phyloP scores from a whole-genome alignment of 2,113 vertebrate species.

The Nesogale talazaci region DNA sequence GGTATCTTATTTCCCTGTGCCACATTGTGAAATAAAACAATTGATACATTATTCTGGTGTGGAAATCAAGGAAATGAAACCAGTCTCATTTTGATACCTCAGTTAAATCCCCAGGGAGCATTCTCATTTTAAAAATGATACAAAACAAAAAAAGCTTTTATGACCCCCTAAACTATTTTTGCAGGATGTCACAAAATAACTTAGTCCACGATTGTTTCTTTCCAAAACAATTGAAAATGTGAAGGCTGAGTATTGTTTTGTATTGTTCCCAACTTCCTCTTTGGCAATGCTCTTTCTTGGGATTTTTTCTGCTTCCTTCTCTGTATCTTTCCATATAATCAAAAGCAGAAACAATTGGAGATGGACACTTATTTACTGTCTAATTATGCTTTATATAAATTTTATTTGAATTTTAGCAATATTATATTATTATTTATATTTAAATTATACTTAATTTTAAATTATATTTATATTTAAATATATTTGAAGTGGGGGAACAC shows the following conservation, averaged over 20 bases:
- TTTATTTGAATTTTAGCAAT: conserved; percentile 2
- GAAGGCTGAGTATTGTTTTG: not conserved
- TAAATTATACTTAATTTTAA: too few relatives aligned
- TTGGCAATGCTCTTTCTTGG: not conserved
- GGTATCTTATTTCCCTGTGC: not conserved
- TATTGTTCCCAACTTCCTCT: not conserved
- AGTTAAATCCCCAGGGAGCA: not conserved
- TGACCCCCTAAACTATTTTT: not conserved
- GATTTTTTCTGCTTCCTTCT: not conserved
- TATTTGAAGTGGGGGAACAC: too few relatives aligned
- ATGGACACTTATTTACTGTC: conserved; percentile 15
- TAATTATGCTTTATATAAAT: conserved; percentile 6
- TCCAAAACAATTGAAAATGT: not conserved
- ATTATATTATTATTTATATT: too few relatives aligned
- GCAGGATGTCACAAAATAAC: not conserved
- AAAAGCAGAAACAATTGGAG: not conserved
- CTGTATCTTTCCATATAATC: not conserved
- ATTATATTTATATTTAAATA: too few relatives aligned
- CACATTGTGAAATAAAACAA: conserved; percentile 7
- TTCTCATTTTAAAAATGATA: not conserved
- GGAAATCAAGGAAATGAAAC: conserved; percentile 36
- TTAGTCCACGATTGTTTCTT: not conserved
- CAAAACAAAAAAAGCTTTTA: not conserved
- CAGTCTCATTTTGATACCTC: conserved; percentile 4
- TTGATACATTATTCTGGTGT: not conserved